Conservation (phyloP, 2,888 invertebrate species). For the Pristionchus exspectatus region DNA sequence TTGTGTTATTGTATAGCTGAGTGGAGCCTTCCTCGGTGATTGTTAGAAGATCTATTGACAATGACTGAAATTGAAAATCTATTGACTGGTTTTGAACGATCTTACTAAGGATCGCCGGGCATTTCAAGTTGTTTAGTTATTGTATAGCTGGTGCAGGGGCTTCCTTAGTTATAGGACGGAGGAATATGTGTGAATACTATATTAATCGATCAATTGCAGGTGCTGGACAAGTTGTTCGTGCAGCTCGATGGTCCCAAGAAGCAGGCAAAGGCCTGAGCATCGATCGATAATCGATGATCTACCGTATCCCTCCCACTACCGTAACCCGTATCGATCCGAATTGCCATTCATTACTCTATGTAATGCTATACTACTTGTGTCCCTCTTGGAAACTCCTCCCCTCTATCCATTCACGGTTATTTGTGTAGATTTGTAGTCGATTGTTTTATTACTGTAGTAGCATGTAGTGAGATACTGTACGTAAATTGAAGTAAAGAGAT, state of each 20-base stretch:
- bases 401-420: constrained; percentile 30
- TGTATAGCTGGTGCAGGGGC: too few species aligned
- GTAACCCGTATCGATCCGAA: neutral
- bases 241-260: constrained; percentile 52
- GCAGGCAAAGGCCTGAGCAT: constrained; percentile 44
- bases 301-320: neutral
- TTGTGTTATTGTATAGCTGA: too few species aligned
- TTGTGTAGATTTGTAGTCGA: neutral
- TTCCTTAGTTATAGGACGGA: too few species aligned
- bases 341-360: neutral
- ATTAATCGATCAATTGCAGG: constrained; percentile 23
- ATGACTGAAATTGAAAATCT: too few species aligned
- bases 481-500: neutral
- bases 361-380: neutral
- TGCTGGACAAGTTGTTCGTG: constrained; percentile 54
- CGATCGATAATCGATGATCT: constrained; percentile 10
- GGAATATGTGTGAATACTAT: neutral
- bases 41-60: too few species aligned
- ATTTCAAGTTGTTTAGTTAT: too few species aligned
- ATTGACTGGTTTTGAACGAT: too few species aligned
- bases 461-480: neutral
- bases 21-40: too few species aligned
- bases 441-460: neutral
- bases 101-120: too few species aligned
- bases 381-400: neutral